Percentiles rank a stretch among this genome's conserved stretches.
Conservation (phyloP, 2,888 invertebrate species). For the Abrostola tripartita region DNA sequence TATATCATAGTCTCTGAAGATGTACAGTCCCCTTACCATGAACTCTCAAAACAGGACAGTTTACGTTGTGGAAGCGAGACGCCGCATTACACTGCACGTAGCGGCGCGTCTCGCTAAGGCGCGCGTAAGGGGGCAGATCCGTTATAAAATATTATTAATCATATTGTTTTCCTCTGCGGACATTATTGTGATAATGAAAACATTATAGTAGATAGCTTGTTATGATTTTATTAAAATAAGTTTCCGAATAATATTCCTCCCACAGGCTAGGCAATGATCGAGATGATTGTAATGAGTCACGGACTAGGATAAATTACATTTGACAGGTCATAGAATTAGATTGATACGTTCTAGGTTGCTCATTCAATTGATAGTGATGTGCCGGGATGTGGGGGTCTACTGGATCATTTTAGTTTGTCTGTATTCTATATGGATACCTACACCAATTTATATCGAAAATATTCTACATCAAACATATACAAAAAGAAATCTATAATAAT, state of each 20-base stretch:
- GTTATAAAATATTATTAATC: slow-evolving; percentile 36
- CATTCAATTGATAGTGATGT: slow-evolving; percentile 80
- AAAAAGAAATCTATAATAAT: neutral
- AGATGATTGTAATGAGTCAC: slow-evolving; percentile 57
- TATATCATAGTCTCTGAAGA: slow-evolving; percentile 26
- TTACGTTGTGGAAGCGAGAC: too few relatives aligned
- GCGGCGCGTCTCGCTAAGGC: too few relatives aligned
- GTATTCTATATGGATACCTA: slow-evolving; percentile 14
- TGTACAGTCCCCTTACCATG: too few relatives aligned
- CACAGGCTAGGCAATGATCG: slow-evolving; percentile 41
- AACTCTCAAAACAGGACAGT: too few relatives aligned
- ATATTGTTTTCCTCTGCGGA: slow-evolving; percentile 44
- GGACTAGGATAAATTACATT: slow-evolving; percentile 74
- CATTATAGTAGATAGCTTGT: slow-evolving; percentile 30
- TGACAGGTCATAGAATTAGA: slow-evolving; percentile 81
- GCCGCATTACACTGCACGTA: too few relatives aligned
- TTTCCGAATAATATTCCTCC: slow-evolving; percentile 25
- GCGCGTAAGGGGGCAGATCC: too few relatives aligned
- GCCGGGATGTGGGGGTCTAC: slow-evolving; percentile 87
- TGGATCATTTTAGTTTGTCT: slow-evolving; percentile 68
- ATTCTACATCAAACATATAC: neutral
- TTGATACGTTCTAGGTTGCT: slow-evolving; percentile 81
- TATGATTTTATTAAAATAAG: neutral
- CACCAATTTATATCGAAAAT: neutral
- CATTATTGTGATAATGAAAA: slow-evolving; percentile 43